Base-by-base conservation (phyloP, 2,888 invertebrate species). In the Xestia c-nigrum region DNA sequence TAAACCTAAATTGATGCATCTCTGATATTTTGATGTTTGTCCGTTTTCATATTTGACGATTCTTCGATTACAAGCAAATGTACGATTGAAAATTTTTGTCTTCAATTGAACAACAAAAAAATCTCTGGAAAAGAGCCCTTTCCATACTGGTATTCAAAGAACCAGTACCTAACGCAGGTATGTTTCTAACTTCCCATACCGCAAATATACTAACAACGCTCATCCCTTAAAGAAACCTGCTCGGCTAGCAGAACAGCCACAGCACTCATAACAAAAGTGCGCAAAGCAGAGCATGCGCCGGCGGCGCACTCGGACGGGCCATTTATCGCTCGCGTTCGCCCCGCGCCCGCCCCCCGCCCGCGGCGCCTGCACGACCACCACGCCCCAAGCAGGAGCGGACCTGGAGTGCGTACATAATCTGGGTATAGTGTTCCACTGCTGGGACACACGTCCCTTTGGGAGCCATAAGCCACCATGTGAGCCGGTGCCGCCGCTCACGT, bases 271-370 rank as follows among this genome's bases (percentile, higher is more conserved):
- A 81, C 78, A 82, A 80, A 90, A 90, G 92, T 91, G 91, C 89
- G 91, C 92, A 92, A 91, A 93, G 90, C 93, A 89, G 93, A 94
- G 93, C 94, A 92, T 89, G 88, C 85, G 94, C 95, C 94, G 82
- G 91, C 90, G 93, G 94, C 93, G 74, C 85, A 89, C 85, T 89
- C 88, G 88, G 90, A 89, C 90, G 89, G 89, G 89, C 92, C 90
- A 91, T 94, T 94, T 93, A 94, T 94, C 94, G 91, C 93, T 93
- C 93, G 91, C 91, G 92, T 90, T 91, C 90, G 89, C 90, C 87
- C 87, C 88, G 89, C 91, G 87, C 89, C 83, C 91, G 91, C 91
- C 90, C 89, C 90, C 89, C 91, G 93, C 93, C 89, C 87, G 91
- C 89, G 89, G 91, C 91, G 86, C 87, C 81, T 80, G 89, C 94